Evolutionary conservation across 2,888 invertebrate genomes (phyloP), one percentile per base, ranked within the genome.

Genomic region (Xanthia icteritia): DNA sequence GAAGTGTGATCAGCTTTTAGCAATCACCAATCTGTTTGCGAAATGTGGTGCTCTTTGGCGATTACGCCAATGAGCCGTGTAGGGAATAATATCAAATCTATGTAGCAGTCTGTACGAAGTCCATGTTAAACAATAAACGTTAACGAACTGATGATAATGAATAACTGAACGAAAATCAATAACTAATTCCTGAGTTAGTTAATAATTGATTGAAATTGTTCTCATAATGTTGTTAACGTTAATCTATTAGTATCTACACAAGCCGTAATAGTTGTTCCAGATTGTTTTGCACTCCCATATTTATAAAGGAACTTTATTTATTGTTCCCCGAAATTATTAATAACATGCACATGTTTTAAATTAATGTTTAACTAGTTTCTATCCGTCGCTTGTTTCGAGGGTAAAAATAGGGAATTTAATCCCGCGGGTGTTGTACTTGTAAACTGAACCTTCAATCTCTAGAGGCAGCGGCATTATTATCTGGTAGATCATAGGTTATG

Each of bases 331-430:
- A 70, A 83, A 83, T 83, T 78, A 83, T 83, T 79, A 83, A 68
- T 58, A 79, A 42, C 70, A 64, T 71, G 51, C 70, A 63, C 54
- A 63, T 48, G 60, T 83, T 82, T 79, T 71, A 60, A 68, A 83
- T 73, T 23, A 79, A 71, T 70, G 71, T 82, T 79, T 82, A 82
- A 82, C 79, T 79, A 82, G 79, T 82, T 79, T 77, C n/a, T 63
- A 77, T 63, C 58, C 61, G 58, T 13, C 31, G 60, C 39, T 79
- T 63, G 74, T 82, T 74, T 82, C 20, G 67, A 17, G 31, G 31
- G n/a, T 79, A 79, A 82, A 83, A 79, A 73, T 82, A 79, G 65
- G 69, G 73, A 54, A 78, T 70, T 45, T 61, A n/a, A 70, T 83
- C 83, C 74, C 74, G n/a, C 39, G 79, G 67, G 79, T n/a, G 63